Conservation (phyloP, 2,113 vertebrate species). For the Candoia aspera region DNA sequence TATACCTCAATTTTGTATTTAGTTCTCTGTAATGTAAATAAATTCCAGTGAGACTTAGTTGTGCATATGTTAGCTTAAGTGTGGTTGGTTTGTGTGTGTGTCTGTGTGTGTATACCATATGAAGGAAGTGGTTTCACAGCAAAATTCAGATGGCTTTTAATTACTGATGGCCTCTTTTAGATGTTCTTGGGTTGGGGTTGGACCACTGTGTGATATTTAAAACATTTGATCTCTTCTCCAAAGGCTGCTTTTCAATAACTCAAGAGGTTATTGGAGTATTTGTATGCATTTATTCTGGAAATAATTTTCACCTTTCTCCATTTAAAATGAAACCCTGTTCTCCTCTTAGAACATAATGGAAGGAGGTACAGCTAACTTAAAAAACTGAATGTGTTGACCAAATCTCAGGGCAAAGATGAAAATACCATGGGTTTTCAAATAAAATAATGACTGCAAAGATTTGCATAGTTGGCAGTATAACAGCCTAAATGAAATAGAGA, state of each 20-base stretch:
- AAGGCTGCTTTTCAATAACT: accelerated
- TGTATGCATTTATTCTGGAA: neutral
- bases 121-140: neutral
- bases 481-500: neutral
- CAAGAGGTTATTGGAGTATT: neutral
- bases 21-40: neutral
- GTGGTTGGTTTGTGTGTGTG: neutral
- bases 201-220: neutral
- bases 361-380: accelerated
- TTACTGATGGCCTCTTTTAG: neutral
- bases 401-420: neutral
- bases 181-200: accelerated
- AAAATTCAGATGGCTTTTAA: too few relatives aligned
- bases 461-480: neutral
- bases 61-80: neutral
- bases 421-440: neutral
- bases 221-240: neutral
- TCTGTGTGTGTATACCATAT: neutral
- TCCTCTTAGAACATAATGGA: neutral
- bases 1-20: neutral
- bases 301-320: neutral
- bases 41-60: neutral
- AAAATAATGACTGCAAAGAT: neutral
- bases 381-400: neutral
- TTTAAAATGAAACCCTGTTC: neutral